A percentile compares a stretch with the other conserved stretches of the same genome.
Evolutionary conservation across 2,888 invertebrate species (phyloP).

Genomic region (Polylopha cassiicola): DNA sequence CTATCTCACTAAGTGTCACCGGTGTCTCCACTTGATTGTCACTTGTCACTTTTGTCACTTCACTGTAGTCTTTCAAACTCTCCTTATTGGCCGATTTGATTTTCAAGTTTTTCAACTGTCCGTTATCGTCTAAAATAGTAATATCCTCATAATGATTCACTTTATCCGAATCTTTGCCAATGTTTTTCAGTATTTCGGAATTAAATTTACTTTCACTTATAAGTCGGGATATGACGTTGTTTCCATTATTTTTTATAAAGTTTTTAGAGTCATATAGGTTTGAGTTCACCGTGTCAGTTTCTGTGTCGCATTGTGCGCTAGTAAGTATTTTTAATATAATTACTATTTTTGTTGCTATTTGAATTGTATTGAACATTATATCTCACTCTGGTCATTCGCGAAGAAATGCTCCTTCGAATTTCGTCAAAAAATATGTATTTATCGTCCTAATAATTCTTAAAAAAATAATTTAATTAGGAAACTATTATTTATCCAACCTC

Average conservation of each 20-base stretch:
- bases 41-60: constrained; percentile 25
- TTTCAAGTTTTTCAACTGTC: constrained; percentile 57
- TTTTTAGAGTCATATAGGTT: constrained; percentile 47
- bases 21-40: constrained; percentile 24
- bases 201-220: constrained; percentile 45
- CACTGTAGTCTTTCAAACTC: constrained; percentile 31
- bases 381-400: no score
- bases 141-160: constrained; percentile 63
- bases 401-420: no score
- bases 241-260: constrained; percentile 34
- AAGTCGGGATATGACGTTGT: constrained; percentile 37
- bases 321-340: background rate
- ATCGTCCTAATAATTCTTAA: no score
- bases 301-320: constrained; percentile 27
- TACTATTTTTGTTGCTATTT: background rate
- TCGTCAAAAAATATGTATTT: no score
- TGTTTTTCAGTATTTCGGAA: constrained; percentile 40
- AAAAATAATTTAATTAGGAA: no score
- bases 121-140: constrained; percentile 53
- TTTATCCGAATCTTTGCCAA: constrained; percentile 38
- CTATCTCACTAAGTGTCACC: constrained; percentile 25
- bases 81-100: constrained; percentile 45
- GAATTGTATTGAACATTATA: constrained; percentile 6
- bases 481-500: no score
- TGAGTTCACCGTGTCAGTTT: constrained; percentile 37